Evolutionary conservation across 2,888 invertebrate species (phyloP).

Genomic region (Hydriomena furcata): DNA sequence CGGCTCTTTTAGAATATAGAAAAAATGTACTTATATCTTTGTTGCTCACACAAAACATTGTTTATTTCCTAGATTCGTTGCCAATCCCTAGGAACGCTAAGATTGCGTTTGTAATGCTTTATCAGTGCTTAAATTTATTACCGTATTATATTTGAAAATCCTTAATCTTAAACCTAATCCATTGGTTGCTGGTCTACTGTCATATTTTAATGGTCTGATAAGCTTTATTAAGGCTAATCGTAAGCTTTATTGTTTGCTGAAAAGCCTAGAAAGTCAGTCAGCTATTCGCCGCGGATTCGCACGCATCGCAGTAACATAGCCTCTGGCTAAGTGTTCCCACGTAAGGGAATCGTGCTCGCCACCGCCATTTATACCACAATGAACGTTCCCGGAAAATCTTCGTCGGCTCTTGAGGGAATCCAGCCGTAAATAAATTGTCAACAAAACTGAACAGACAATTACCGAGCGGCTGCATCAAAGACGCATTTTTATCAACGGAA

Average conservation of each 20-base stretch:
- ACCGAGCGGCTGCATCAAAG: neutral
- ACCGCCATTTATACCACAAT: constrained; percentile 19
- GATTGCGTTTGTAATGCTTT: constrained; percentile 20
- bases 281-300: constrained; percentile 25
- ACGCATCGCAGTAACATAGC: neutral
- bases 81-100: constrained; percentile 1
- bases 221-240: constrained; percentile 43
- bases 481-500: constrained; percentile 1
- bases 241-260: constrained; percentile 41
- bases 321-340: neutral
- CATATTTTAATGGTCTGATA: constrained; percentile 50
- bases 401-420: constrained; percentile 53
- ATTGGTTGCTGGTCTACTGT: constrained; percentile 43
- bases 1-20: too few species aligned
- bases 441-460: constrained; percentile 16
- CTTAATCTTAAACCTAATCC: constrained; percentile 51
- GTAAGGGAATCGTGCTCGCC: neutral
- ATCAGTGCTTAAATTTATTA: constrained; percentile 45
- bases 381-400: constrained; percentile 34
- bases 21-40: too few species aligned
- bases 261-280: constrained; percentile 39
- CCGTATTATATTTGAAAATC: constrained; percentile 41
- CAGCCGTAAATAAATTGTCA: constrained; percentile 46
- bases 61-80: constrained; percentile 1
- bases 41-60: constrained; percentile 1